Evolutionary conservation across 2,113 vertebrate species (phyloP).

Genomic region (Pimephales promelas): DNA sequence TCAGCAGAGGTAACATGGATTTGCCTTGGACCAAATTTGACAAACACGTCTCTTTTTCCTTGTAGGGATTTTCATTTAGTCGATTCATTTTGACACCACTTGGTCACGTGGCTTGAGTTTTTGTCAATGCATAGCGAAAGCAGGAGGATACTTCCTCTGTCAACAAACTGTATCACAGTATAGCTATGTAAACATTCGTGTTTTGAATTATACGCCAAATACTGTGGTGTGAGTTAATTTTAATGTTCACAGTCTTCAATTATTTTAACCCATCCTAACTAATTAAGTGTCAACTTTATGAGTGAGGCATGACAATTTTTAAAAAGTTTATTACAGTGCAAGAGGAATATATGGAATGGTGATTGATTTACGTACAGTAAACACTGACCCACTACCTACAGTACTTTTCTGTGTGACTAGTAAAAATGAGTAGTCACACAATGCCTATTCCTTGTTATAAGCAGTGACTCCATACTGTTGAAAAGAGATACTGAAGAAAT

Average conservation of each 20-base stretch:
- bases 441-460: not conserved
- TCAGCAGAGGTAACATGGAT: constrained; percentile 61
- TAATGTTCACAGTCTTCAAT: not conserved
- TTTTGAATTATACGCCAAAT: not conserved
- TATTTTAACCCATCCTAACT: not conserved
- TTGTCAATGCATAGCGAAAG: not conserved
- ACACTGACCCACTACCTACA: not conserved
- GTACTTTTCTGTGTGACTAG: not conserved
- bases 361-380: not conserved
- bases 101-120: not conserved
- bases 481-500: not conserved
- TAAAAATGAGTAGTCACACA: not conserved
- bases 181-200: not conserved
- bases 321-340: no score
- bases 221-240: not conserved
- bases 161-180: not conserved
- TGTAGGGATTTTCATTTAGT: not conserved
- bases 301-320: no score
- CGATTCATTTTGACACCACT: not conserved
- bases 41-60: not conserved
- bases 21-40: not conserved
- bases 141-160: not conserved
- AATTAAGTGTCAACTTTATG: no score
- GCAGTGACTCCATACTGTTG: not conserved
- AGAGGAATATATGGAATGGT: not conserved